Evolutionary conservation across 2,113 vertebrate genomes (phyloP).

Genomic region (Scophthalmus maximus): DNA sequence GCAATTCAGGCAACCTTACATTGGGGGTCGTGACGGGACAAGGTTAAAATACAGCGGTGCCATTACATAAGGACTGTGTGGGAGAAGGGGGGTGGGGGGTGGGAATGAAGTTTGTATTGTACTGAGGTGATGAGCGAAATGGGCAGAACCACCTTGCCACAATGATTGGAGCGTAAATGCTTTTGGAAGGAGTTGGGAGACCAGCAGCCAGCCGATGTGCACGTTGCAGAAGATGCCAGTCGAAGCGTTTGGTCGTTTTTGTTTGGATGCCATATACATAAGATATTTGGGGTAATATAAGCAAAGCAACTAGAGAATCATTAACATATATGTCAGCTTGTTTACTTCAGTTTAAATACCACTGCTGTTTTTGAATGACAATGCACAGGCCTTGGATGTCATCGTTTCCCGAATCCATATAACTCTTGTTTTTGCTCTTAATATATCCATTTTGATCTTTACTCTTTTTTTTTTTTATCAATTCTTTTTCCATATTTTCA

Average conservation of each 20-base stretch:
- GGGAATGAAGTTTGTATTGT: conserved; percentile 39
- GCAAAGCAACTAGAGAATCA: conserved; percentile 96
- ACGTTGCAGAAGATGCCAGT: conserved; percentile 86
- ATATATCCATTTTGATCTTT: conserved; percentile 72
- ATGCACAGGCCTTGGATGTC: conserved; percentile 86
- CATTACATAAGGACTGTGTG: conserved; percentile 43
- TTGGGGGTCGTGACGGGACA: conserved; percentile 10
- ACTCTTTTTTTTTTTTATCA: conserved; percentile 34
- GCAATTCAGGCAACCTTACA: conserved; percentile 67
- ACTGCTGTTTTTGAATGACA: conserved; percentile 85
- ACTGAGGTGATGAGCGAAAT: conserved; percentile 61
- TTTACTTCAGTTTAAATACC: conserved; percentile 83
- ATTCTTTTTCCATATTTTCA: conserved; percentile 55
- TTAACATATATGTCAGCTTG: conserved; percentile 91
- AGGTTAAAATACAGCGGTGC: conserved; percentile 62
- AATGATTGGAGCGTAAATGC: conserved; percentile 83
- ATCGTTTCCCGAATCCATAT: conserved; percentile 66
- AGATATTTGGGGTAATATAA: conserved; percentile 87
- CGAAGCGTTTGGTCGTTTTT: conserved; percentile 76
- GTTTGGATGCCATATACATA: conserved; percentile 80
- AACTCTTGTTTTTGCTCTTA: conserved; percentile 62
- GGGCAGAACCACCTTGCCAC: conserved; percentile 88
- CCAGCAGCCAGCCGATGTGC: conserved; percentile 88
- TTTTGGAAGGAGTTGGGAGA: conserved; percentile 82
- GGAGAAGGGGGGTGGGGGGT: neutral